Evolutionary conservation across 2,113 vertebrate genomes (phyloP), one percentile per base, ranked within the genome.

Genomic region (Amia ocellicauda): DNA sequence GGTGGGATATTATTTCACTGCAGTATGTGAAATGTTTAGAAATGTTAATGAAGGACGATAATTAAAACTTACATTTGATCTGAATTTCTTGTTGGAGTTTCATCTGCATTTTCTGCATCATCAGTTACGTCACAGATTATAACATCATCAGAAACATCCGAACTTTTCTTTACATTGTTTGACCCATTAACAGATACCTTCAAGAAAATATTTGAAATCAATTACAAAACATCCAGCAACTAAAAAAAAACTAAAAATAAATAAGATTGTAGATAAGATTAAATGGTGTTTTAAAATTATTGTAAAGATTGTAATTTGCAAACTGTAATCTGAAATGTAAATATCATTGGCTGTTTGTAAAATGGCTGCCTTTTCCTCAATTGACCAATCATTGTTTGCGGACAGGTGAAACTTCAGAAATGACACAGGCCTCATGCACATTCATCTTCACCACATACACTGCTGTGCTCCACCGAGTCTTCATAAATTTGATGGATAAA

Each of bases 61-160:
- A n/a, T n/a, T n/a, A 55, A 24, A 24, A 11, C 60, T 66, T 58
- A 90, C 87, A 77, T 57, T 4, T 79, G 70, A 1, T 89, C 85
- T 9, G 45, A 55, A n/a, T 23, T 8, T 62, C 60, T 64, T 2
- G 76, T 83, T 61, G 74, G n/a, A n/a, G n/a, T 67, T 1, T 83
- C 88, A 58, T 82, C 79, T 8, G 59, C 63, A 49, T 92, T 74
- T 68, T 93, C 92, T 0, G 69, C 58, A 23, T 84, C 86, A 31
- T 93, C 91, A 5, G 92, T 93, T 59, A 95, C 71, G 67, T 98
- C 93, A 78, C 94, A 96, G 79, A 98, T 93, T 71, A 98, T 87
- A 22, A 99, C 93, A 5, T 99, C 96, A 57, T 99, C 95, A 55
- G 88, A 89, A 40, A 91, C 69, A 36, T 94, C 88, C 0, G 93